A percentile compares a stretch with the other conserved stretches of the same genome.
Conservation (phyloP, 2,888 invertebrate species). For the Caenorhabditis panamensis region DNA sequence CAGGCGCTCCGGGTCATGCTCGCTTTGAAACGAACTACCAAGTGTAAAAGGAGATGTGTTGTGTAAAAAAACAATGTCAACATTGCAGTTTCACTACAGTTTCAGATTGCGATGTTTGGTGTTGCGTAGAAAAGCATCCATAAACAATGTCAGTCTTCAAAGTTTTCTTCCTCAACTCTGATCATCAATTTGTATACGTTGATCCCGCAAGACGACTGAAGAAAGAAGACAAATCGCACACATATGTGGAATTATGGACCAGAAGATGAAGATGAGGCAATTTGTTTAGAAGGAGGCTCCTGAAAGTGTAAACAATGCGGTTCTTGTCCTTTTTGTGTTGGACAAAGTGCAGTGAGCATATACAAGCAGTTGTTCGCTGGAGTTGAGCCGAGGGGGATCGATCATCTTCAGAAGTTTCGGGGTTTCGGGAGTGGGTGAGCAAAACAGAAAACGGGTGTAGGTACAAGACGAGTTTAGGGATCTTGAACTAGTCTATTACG, state of each 20-base stretch:
- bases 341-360: constrained; percentile 44
- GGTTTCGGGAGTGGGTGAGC: no score
- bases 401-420: constrained; percentile 33
- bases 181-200: constrained; percentile 53
- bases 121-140: constrained; percentile 23
- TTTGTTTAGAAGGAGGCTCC: constrained; percentile 45
- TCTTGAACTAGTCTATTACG: no score
- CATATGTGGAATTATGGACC: constrained; percentile 51
- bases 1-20: background rate
- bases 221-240: constrained; percentile 27
- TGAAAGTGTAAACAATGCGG: constrained; percentile 40
- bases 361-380: constrained; percentile 49
- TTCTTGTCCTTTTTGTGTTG: constrained; percentile 48
- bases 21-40: background rate
- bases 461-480: no score
- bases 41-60: background rate
- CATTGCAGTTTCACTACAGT: background rate
- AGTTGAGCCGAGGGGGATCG: constrained; percentile 23
- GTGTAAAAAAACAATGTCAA: constrained; percentile 4
- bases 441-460: constrained; percentile 7
- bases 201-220: constrained; percentile 15
- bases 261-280: constrained; percentile 39
- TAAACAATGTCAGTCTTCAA: no score
- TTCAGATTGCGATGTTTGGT: constrained; percentile 33
- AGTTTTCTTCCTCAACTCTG: constrained; percentile 25